Conservation (phyloP, 2,888 invertebrate genomes). For the Watsonalla binaria region DNA sequence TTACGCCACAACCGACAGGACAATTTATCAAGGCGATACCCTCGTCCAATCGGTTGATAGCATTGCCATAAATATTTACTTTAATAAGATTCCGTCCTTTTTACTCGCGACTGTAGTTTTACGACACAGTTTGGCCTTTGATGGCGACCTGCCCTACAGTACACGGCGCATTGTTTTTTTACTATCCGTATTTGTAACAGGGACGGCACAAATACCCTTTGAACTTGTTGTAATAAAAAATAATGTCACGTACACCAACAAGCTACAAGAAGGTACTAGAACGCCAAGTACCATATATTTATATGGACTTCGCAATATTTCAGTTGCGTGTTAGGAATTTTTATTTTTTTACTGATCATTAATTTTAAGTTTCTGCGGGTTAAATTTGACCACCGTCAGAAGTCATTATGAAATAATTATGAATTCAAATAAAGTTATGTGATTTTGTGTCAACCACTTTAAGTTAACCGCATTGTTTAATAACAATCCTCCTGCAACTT, state of each 20-base stretch:
- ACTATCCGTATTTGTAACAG: conserved; percentile 40
- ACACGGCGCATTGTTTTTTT: conserved; percentile 60
- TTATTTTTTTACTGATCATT: too few species aligned
- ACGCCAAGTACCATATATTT: too few species aligned
- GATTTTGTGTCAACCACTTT: too few species aligned
- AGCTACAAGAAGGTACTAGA: too few species aligned
- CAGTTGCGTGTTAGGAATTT: too few species aligned
- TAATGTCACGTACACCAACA: background rate
- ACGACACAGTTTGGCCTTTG: conserved; percentile 65
- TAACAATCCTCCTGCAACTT: too few species aligned
- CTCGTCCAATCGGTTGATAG: conserved; percentile 76
- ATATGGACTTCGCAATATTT: too few species aligned
- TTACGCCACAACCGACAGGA: conserved; percentile 62
- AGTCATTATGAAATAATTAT: too few species aligned
- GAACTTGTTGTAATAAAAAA: conserved; percentile 13
- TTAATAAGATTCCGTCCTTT: conserved; percentile 77
- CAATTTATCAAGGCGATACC: conserved; percentile 74
- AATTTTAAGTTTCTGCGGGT: too few species aligned
- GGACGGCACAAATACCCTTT: conserved; percentile 38
- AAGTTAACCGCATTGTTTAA: too few species aligned
- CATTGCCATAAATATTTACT: conserved; percentile 78
- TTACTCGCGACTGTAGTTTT: conserved; percentile 70
- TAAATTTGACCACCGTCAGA: too few species aligned
- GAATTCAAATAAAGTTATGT: too few species aligned
- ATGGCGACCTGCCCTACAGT: conserved; percentile 55